These are phyloP conservation scores for Tetragnatha montana DNA, from an alignment of 2,888 invertebrate genomes.

Conservation along the genomic window DNA sequence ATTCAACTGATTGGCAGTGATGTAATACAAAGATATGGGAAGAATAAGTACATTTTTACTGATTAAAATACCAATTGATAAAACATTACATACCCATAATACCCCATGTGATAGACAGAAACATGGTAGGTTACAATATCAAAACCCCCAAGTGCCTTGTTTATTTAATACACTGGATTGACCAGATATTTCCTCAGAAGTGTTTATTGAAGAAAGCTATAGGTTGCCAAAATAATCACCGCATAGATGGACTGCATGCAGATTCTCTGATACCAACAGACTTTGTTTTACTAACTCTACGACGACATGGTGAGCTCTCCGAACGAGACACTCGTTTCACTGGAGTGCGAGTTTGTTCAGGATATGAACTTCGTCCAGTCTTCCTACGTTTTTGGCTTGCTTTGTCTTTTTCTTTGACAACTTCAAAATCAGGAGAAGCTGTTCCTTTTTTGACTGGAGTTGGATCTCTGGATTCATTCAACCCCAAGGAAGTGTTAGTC, in stretches of 20 bases:
- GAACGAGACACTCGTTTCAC: slow-evolving; percentile 36
- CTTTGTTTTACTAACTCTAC: not conserved
- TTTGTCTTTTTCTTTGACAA: not conserved
- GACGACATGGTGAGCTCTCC: slow-evolving; percentile 53
- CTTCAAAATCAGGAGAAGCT: not conserved
- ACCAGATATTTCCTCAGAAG: too few relatives aligned
- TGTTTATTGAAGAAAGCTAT: too few relatives aligned
- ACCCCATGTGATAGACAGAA: too few relatives aligned
- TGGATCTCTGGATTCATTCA: slow-evolving; percentile 8
- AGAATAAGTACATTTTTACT: too few relatives aligned
- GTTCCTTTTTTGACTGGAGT: slow-evolving; percentile 4
- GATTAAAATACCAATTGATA: too few relatives aligned
- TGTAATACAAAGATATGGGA: too few relatives aligned
- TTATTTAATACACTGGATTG: too few relatives aligned
- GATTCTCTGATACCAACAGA: not conserved
- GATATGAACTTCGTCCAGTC: slow-evolving; percentile 46
- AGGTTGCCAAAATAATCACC: too few relatives aligned
- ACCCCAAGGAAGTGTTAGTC: slow-evolving; percentile 7
- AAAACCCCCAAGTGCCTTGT: too few relatives aligned
- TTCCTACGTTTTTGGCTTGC: not conserved
- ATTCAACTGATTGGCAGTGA: too few relatives aligned
- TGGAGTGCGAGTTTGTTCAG: slow-evolving; percentile 2
- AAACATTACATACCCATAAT: too few relatives aligned
- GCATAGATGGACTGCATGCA: not conserved
- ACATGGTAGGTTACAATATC: too few relatives aligned